These are phyloP conservation scores for Gymnoscelis rufifasciata DNA, from an alignment of 2,888 invertebrate genomes.

Conservation along the genomic window DNA sequence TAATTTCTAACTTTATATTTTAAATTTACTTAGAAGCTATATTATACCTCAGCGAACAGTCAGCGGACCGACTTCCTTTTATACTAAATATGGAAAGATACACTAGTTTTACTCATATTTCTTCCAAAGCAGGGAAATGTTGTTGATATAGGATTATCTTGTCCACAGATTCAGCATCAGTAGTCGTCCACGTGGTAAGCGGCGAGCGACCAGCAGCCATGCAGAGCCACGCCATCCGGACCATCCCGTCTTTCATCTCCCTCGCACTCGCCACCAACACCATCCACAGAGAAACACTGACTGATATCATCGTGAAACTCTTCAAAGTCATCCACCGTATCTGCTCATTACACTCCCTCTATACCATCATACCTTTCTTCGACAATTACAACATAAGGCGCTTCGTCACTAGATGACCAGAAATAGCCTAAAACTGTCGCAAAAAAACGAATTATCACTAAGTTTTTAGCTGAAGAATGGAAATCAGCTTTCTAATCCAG, in stretches of 20 bases:
- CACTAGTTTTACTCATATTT: no score
- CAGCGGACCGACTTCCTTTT: no score
- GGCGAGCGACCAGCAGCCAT: slow-evolving; percentile 84
- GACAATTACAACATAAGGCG: slow-evolving; percentile 39
- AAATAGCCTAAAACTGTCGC: slow-evolving; percentile 12
- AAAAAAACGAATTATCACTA: slow-evolving; percentile 62
- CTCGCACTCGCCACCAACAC: slow-evolving; percentile 20
- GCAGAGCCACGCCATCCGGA: slow-evolving; percentile 65
- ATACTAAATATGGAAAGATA: no score
- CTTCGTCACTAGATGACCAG: slow-evolving; percentile 60
- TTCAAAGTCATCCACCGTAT: slow-evolving; percentile 33
- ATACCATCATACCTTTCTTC: slow-evolving; percentile 33
- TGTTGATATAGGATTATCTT: slow-evolving; percentile 2
- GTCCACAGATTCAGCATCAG: slow-evolving; percentile 85
- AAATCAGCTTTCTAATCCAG: background rate
- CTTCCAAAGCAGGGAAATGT: no score
- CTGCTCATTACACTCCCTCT: slow-evolving; percentile 29
- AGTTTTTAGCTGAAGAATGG: slow-evolving; percentile 20
- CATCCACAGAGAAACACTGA: slow-evolving; percentile 25
- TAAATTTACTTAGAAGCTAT: no score
- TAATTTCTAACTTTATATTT: no score
- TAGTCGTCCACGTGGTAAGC: slow-evolving; percentile 90
- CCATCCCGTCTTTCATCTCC: slow-evolving; percentile 32
- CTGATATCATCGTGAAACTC: slow-evolving; percentile 29
- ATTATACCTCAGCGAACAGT: no score